Base-by-base conservation (phyloP, 2,113 vertebrate genomes). In the Pungitius pungitius region DNA sequence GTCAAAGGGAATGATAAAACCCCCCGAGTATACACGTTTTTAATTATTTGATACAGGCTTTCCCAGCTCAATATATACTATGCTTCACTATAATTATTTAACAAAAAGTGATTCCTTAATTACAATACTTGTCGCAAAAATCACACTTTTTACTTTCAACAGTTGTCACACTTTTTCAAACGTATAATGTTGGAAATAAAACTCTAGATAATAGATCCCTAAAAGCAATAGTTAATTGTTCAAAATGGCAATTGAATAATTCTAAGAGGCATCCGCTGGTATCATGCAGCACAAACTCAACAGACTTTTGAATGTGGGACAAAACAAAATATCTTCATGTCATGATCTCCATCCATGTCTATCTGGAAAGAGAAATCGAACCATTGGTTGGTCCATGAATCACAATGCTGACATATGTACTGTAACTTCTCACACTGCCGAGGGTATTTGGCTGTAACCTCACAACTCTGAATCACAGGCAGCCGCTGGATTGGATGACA, bases 401-500 rank as follows among this genome's bases (percentile, higher is more conserved):
- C 61, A 64, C n/a, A 56, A 68, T 56, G 54, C 58, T 79, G 77
- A 79, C 72, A 87, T 83, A 80, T 60, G 79, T 71, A 81, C 77
- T 51, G 66, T 81, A 79, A 74, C 64, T 61, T 55, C 57, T 79
- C 66, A 69, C 35, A 37, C 58, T 58, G 85, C 73, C 49, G 26
- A 2, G 77, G 45, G 65, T 67, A 55, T 75, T 78, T 81, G 58
- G 78, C 67, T 35, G 66, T 74, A 81, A 64, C 58, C 69, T 82
- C 56, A 56, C 37, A 61, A 51, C 8, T 82, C 52, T 81, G 78
- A 85, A 81, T 85, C 83, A 81, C 51, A 22, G 54, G 69, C 60
- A 47, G 75, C 71, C 71, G 71, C 45, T 37, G 67, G 77, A 78
- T 81, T 63, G 55, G 59, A 88, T 87, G 81, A 89, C 76, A 85